Evolutionary conservation across 2,888 invertebrate species (phyloP).

Genomic region (Lasioglossum leucozonium): DNA sequence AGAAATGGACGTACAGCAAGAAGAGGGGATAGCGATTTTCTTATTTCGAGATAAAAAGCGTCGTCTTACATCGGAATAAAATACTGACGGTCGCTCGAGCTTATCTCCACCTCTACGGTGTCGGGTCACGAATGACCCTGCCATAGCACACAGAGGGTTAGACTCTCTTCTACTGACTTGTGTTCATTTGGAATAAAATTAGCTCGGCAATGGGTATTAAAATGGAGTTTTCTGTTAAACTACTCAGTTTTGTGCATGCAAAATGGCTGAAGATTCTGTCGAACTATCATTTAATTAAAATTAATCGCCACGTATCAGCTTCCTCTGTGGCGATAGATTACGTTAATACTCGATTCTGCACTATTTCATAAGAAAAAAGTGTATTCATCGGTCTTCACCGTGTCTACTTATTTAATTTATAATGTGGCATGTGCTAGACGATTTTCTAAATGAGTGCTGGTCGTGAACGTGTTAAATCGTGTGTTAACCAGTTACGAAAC

Average conservation of each 20-base stretch:
- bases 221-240: neutral
- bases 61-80: too few relatives aligned
- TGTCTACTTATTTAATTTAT: neutral
- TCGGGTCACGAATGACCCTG: too few relatives aligned
- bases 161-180: too few relatives aligned
- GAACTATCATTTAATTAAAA: neutral
- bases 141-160: too few relatives aligned
- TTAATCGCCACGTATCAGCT: neutral
- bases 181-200: neutral
- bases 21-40: too few relatives aligned
- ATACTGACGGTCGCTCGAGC: too few relatives aligned
- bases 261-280: neutral
- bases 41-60: too few relatives aligned
- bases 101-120: too few relatives aligned
- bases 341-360: neutral
- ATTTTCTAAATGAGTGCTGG: neutral
- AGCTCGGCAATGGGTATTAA: neutral
- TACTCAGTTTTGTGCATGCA: neutral
- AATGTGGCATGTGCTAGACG: neutral
- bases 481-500: constrained; percentile 41
- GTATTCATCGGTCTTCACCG: neutral
- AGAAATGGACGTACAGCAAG: too few relatives aligned
- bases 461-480: constrained; percentile 44
- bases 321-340: neutral
- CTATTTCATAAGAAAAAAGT: neutral